These are phyloP conservation scores for Amblyjoppa fuscipennis DNA, from an alignment of 2,888 invertebrate species.

Conservation along the genomic window DNA sequence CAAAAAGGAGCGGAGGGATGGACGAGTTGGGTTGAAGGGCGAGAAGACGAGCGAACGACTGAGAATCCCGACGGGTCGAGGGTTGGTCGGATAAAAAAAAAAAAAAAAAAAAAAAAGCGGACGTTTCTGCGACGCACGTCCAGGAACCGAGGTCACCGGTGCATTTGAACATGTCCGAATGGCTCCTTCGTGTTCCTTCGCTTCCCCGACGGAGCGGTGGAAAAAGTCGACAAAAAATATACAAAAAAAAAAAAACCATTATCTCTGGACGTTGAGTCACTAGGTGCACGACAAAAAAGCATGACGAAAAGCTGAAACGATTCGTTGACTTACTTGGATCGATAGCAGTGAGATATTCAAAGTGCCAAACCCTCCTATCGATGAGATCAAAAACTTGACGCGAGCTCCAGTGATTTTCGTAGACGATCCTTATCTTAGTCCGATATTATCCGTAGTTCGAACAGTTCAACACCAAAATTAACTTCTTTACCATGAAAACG, in stretches of 20 bases:
- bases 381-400: too few relatives aligned
- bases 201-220: background rate
- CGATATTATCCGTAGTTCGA: too few relatives aligned
- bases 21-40: background rate
- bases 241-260: background rate
- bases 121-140: slow-evolving; percentile 5
- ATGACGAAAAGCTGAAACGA: background rate
- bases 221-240: background rate
- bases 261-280: background rate
- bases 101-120: slow-evolving; percentile 4
- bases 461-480: too few relatives aligned
- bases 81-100: background rate
- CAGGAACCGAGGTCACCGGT: slow-evolving; percentile 37
- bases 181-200: background rate
- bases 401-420: too few relatives aligned
- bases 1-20: slow-evolving; percentile 15
- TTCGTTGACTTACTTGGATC: too few relatives aligned
- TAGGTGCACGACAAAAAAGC: background rate
- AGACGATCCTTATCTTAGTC: too few relatives aligned
- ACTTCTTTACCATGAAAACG: too few relatives aligned
- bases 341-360: too few relatives aligned
- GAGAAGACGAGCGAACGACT: slow-evolving; percentile 43
- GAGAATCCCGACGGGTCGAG: slow-evolving; percentile 43
- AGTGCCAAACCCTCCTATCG: too few relatives aligned
- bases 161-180: slow-evolving; percentile 33